phyloP scores from a whole-genome alignment of 2,888 invertebrate genomes.

The Acronicta alni region DNA sequence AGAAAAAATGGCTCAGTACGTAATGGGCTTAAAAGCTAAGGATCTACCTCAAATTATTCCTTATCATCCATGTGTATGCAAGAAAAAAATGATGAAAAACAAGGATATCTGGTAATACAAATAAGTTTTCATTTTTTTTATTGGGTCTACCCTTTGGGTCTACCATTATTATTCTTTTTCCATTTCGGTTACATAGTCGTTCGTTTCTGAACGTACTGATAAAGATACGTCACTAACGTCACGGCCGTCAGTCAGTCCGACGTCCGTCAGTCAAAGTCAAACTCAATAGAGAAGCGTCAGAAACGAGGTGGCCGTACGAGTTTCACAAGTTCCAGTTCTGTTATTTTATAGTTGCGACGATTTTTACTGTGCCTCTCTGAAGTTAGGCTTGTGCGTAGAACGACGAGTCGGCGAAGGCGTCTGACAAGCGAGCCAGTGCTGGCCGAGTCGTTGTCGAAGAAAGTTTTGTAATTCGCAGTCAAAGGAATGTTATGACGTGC shows the following conservation, averaged over 20 bases:
- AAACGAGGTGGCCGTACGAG: too few species aligned
- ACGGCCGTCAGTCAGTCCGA: too few species aligned
- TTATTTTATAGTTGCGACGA: too few species aligned
- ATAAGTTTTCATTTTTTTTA: background rate
- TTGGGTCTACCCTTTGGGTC: too few species aligned
- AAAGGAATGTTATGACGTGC: slow-evolving; percentile 88
- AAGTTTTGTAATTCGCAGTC: slow-evolving; percentile 69
- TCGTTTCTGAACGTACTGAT: too few species aligned
- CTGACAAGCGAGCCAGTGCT: slow-evolving; percentile 35
- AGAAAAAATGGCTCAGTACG: slow-evolving; percentile 70
- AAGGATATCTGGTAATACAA: slow-evolving; percentile 56
- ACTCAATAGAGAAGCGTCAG: too few species aligned
- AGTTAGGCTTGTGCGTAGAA: background rate
- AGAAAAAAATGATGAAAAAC: slow-evolving; percentile 57
- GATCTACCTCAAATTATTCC: slow-evolving; percentile 71
- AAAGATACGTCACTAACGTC: too few species aligned
- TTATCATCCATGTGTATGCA: slow-evolving; percentile 69
- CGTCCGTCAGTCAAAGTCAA: too few species aligned
- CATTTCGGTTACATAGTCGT: too few species aligned
- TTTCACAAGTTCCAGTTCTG: too few species aligned
- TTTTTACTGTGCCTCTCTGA: too few species aligned
- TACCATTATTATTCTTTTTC: too few species aligned
- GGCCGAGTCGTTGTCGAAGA: slow-evolving; percentile 69
- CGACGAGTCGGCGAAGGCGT: background rate
- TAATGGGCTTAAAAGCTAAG: slow-evolving; percentile 63